These are phyloP conservation scores for Prionchulus punctatus DNA, from an alignment of 2,888 invertebrate species.

Conservation along the genomic window DNA sequence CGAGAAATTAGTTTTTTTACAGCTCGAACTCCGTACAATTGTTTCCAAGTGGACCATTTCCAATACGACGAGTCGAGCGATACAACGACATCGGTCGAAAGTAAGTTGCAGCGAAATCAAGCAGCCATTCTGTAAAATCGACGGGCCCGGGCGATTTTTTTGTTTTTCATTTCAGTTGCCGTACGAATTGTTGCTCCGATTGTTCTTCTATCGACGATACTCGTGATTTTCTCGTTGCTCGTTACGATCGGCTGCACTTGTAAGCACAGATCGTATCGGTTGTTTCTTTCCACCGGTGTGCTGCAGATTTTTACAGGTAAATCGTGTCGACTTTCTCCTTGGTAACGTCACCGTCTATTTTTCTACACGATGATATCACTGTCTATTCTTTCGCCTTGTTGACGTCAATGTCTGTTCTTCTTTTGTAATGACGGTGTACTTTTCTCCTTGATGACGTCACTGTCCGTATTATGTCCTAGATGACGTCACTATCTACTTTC, in stretches of 20 bases:
- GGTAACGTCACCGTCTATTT: too few species aligned
- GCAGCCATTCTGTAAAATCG: too few species aligned
- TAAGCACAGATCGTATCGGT: background rate
- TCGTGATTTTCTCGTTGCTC: background rate
- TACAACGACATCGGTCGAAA: slow-evolving; percentile 26
- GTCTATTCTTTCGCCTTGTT: too few species aligned
- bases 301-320: slow-evolving; percentile 27
- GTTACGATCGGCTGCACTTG: background rate
- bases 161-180: slow-evolving; percentile 19
- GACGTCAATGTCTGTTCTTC: too few species aligned
- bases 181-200: slow-evolving; percentile 22
- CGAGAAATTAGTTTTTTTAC: slow-evolving; percentile 7
- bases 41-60: slow-evolving; percentile 21
- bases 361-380: too few species aligned
- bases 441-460: too few species aligned
- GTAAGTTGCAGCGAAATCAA: too few species aligned
- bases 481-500: too few species aligned
- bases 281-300: slow-evolving; percentile 14
- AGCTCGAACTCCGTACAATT: slow-evolving; percentile 23
- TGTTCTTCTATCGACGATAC: slow-evolving; percentile 16
- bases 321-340: background rate
- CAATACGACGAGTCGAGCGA: slow-evolving; percentile 24
- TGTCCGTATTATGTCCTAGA: too few species aligned
- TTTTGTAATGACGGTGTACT: too few species aligned
- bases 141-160: too few species aligned